phyloP scores from a whole-genome alignment of 2,888 invertebrate genomes.

The Chrysina gloriosa region DNA sequence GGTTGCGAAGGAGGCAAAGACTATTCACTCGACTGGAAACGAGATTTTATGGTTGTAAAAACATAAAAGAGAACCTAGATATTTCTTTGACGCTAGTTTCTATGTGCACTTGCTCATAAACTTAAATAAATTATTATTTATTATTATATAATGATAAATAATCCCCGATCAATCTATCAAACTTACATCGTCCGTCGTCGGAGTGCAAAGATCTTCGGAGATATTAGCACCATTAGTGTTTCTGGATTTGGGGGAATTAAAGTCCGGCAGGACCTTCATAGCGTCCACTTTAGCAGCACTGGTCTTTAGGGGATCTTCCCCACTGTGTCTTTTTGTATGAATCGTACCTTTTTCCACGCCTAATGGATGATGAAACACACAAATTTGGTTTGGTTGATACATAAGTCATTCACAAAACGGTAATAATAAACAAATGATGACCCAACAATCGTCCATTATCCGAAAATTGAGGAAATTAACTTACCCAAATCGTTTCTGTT shows the following conservation, averaged over 20 bases:
- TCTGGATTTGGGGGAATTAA: conserved; percentile 66
- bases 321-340: conserved; percentile 94
- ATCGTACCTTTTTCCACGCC: conserved; percentile 94
- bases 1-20: too few relatives aligned
- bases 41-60: too few relatives aligned
- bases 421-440: too few relatives aligned
- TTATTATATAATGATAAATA: not conserved
- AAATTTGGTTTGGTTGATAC: not conserved
- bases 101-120: too few relatives aligned
- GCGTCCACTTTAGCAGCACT: conserved; percentile 76
- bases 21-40: too few relatives aligned
- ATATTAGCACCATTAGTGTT: conserved; percentile 57
- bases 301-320: conserved; percentile 86
- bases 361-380: conserved; percentile 40
- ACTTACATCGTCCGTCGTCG: conserved; percentile 62
- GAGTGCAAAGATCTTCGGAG: conserved; percentile 66
- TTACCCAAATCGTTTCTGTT: conserved; percentile 63
- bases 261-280: conserved; percentile 69
- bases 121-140: conserved; percentile 8
- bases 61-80: too few relatives aligned
- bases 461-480: not conserved
- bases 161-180: not conserved
- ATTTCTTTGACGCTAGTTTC: too few relatives aligned
- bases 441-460: too few relatives aligned
- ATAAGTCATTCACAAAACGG: too few relatives aligned